A percentile compares a stretch with the other conserved stretches of the same genome.
Evolutionary conservation across 2,113 vertebrate species (phyloP).

Genomic region (Pteronura brasiliensis): DNA sequence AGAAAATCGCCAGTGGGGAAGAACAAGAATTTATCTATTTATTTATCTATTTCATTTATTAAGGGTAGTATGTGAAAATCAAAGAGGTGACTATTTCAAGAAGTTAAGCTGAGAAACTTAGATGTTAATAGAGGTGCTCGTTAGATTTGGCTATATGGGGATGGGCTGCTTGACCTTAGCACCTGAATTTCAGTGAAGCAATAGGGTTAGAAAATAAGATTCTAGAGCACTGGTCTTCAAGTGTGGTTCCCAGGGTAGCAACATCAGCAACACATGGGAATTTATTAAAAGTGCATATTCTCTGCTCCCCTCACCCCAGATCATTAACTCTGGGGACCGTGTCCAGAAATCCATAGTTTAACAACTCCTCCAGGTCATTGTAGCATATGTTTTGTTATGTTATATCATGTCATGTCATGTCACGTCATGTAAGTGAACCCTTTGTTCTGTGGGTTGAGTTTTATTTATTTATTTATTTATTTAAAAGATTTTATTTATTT

Average conservation of each 20-base stretch:
- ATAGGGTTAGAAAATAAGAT: background rate
- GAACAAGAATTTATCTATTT: background rate
- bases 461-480: too few relatives aligned
- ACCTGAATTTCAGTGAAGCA: background rate
- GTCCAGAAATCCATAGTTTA: background rate
- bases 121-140: background rate
- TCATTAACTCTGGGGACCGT: background rate
- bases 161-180: background rate
- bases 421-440: background rate
- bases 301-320: background rate
- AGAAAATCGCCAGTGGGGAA: background rate
- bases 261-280: background rate
- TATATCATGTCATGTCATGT: background rate
- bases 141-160: background rate
- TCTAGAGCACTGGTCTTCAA: background rate
- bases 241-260: background rate
- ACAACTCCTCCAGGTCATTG: background rate
- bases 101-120: background rate
- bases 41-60: too few relatives aligned
- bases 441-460: background rate
- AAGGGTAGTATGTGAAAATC: background rate
- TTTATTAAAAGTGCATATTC: background rate
- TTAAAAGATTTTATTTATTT: too few relatives aligned
- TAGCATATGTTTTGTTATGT: background rate
- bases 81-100: background rate